These are phyloP conservation scores for Lepisosteus oculatus DNA, from an alignment of 2,113 vertebrate genomes.

Conservation along the genomic window DNA sequence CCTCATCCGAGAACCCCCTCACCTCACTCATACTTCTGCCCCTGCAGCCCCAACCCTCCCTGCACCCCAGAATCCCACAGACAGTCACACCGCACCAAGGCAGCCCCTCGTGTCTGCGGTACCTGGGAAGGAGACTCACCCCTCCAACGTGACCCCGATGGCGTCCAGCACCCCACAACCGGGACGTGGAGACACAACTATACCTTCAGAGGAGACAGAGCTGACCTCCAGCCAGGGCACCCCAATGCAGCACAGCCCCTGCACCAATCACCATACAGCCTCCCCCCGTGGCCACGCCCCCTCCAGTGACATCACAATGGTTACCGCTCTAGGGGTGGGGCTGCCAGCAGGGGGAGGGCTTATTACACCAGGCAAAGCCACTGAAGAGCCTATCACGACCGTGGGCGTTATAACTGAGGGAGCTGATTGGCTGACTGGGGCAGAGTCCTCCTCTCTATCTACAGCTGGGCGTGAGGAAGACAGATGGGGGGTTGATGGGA, in stretches of 20 bases:
- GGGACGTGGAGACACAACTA: no score
- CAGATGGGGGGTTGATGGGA: not conserved
- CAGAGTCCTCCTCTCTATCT: no score
- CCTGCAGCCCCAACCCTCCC: no score
- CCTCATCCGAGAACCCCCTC: no score
- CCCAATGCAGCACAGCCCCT: not conserved
- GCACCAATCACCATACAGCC: not conserved
- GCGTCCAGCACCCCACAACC: no score
- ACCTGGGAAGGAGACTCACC: no score
- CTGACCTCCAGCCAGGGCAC: not conserved
- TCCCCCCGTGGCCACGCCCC: not conserved
- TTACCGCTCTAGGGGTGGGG: slow-evolving; percentile 5
- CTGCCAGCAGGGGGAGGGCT: not conserved
- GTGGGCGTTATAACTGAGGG: not conserved
- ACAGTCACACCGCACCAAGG: no score
- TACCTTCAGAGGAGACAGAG: no score
- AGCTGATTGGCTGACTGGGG: not conserved
- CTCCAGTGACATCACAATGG: not conserved
- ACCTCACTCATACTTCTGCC: no score
- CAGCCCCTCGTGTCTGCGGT: no score
- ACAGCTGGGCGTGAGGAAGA: not conserved
- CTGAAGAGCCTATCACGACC: not conserved
- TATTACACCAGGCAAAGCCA: not conserved
- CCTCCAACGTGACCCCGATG: no score
- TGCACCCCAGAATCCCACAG: no score